Evolutionary conservation across 1,140 invertebrate genomes (phyloP), one percentile per base, ranked within the genome.

Genomic region (Prorops nasuta): DNA sequence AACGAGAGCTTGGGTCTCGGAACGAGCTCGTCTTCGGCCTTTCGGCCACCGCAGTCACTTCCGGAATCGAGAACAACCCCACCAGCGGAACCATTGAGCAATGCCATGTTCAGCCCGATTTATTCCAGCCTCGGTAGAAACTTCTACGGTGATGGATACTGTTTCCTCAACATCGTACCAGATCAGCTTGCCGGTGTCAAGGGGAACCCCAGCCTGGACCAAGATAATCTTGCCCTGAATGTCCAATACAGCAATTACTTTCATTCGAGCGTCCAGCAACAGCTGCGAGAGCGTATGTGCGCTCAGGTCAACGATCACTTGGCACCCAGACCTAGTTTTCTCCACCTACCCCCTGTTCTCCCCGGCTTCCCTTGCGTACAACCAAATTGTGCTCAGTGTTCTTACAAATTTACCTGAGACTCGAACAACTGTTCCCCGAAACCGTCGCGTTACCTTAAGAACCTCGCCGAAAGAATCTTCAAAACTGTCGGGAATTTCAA

Each of bases 311-410:
- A 39, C 3, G 54, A 57, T 49, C n/a, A 41, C 63, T 20, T 43
- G 12, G 39, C 62, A 3, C 56, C 61, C 7, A 66, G 69, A 28
- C 51, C 65, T 0, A 58, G 63, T 3, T 54, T 71, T 14, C 54
- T 72, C 39, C 70, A 72, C 38, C 49, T 77, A 20, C 71, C 74
- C 2, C 64, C 73, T 6, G 50, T 75, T 0, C 44, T 77, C 1
- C 67, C 75, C 1, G 63, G 65, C 1, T 63, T 75, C 22, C 66
- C 70, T 14, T 77, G 75, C 40, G 49, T 73, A 1, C 72, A 72
- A 14, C 71, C 75, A 1, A 76, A 77, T 50, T 77, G 75, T 42
- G 43, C 60, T 49, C 58, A 76, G 52, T 69, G 67, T 14, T 45
- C 18, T 20, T 77, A 68, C 22, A 77, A 74, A 44, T 68, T 71